Percentiles rank a stretch among this genome's conserved stretches.
Evolutionary conservation across 1,140 invertebrate genomes (phyloP).

Genomic region (Chironomus striatipennis): DNA sequence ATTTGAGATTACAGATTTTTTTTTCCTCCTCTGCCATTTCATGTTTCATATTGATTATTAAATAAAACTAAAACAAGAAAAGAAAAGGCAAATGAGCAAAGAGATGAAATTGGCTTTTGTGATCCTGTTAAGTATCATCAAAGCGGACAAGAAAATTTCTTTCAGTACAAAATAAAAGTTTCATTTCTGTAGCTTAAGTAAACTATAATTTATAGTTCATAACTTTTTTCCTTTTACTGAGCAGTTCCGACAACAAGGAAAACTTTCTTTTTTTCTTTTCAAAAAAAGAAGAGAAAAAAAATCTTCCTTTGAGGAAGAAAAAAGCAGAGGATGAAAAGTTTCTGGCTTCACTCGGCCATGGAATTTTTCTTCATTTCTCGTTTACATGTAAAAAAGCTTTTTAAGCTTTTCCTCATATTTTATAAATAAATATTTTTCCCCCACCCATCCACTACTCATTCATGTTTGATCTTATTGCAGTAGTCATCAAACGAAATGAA

Average conservation of each 20-base stretch:
- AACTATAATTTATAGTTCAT: slow-evolving; percentile 14
- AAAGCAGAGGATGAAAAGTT: too few species aligned
- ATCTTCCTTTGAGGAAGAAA: too few species aligned
- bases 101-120: slow-evolving; percentile 1
- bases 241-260: background rate
- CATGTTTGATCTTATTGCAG: slow-evolving; percentile 7
- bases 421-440: background rate
- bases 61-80: background rate
- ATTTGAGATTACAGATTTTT: too few species aligned
- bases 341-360: background rate
- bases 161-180: background rate
- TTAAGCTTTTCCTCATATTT: background rate
- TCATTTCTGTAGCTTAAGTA: background rate
- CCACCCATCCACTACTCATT: too few species aligned
- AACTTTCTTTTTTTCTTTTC: background rate
- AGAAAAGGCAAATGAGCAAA: background rate
- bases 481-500: background rate
- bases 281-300: background rate
- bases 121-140: slow-evolving; percentile 1
- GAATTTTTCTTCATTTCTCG: background rate
- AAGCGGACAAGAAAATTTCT: background rate
- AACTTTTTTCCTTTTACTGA: background rate
- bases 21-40: too few species aligned
- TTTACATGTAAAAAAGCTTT: too few species aligned
- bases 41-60: background rate